Base-by-base conservation (phyloP, 2,888 invertebrate genomes). In the Synergus laeviventris region DNA sequence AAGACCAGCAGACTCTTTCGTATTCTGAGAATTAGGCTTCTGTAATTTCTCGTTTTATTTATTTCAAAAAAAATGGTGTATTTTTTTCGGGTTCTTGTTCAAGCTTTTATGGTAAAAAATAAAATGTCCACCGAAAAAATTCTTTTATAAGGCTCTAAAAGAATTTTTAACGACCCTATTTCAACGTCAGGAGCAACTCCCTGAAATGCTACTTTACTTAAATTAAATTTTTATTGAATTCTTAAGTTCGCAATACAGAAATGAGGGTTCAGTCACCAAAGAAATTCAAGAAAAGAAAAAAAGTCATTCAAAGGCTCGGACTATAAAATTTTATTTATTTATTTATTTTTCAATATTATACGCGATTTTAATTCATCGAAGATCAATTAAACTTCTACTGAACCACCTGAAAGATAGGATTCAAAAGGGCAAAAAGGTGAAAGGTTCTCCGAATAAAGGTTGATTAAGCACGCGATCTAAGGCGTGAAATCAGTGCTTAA, bases 401-500 rank as follows among this genome's bases (percentile, higher is more conserved):
- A 70, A 31, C 12, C 21, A 21, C 21, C 14, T 56, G 11, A 12
- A 56, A 21, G 56, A 49, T 70, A 36, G n/a, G 24, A 31, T 11
- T 38, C 3, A 70, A 77, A 77, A 76, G 74, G 73, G 39, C 73
- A 73, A 76, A 76, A 78, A 81, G 85, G 83, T 85, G 83, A 86
- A 85, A 86, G 85, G 86, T 87, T 85, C 85, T 82, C 73, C 79
- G 84, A 83, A 84, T 81, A 80, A 81, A 81, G 78, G 81, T 80
- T 84, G 84, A 85, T 86, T 84, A 83, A 79, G 80, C 74, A 82
- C 81, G 79, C 78, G 76, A 80, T 81, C 49, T n/a, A 70, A 49
- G 49, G 86, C 86, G 85, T 86, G 87, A 88, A 88, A 87, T 87
- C 86, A 84, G 76, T 76, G 62, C 75, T 78, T 75, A 66, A 79